Evolutionary conservation across 1,140 invertebrate species (phyloP), one percentile per base, ranked within the genome.

Genomic region (roundworm (Caenorhabditis elegans)): DNA sequence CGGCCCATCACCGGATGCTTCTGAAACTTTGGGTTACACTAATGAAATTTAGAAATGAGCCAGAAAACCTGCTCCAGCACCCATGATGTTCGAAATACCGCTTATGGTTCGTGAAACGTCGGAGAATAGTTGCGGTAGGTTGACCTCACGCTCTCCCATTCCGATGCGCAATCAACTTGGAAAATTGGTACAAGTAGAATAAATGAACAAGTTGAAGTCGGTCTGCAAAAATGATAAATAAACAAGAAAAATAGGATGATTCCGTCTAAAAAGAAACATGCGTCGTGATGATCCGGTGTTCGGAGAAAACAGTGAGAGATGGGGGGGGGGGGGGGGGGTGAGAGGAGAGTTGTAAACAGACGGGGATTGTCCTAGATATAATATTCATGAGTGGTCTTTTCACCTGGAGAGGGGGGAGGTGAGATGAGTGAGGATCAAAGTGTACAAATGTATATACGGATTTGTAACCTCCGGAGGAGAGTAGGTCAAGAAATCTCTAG

Each of bases 31-130:
- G 11, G 3, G 8, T 78, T 19, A 51, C 2, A 47, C 1, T 17
- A 34, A 49, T 5, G 19, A 53, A 53, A 17, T n/a, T n/a, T 19
- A 8, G 15, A 5, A 51, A 78, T 2, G 1, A 78, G 4, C 17
- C 11, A 39, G 39, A 78, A 39, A 28, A 53, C 77, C 77, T 48
- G 47, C 79, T 22, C 65, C 80, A 22, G 49, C 47, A 3, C 80
- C 80, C 80, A 82, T 82, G 13, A 82, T 46, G n/a, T 79, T 70
- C n/a, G 46, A 70, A 36, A 83, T 83, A 43, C 82, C 82, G 51
- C 36, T 70, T 31, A 83, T 78, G n/a, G 82, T 83, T 75, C 82
- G 51, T 3, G 76, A 78, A 24, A 83, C 82, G 47, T 83, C 82
- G 22, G 43, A 49, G 82, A 83, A 78, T 19, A 83, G 46, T 75